phyloP scores from a whole-genome alignment of 2,888 invertebrate species.

The Ptychoptera contaminata region DNA sequence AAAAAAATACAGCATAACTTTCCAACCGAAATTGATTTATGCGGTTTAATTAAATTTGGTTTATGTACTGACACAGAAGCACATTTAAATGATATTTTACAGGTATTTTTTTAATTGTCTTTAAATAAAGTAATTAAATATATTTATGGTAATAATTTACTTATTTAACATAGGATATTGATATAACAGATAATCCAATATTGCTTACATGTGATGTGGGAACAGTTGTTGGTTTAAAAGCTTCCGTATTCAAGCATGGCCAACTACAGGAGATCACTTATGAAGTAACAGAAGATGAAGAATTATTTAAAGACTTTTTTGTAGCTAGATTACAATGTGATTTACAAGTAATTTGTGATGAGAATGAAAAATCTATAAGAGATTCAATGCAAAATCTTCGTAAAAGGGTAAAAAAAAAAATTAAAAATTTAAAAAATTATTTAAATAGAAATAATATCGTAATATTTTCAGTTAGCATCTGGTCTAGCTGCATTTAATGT shows the following conservation, averaged over 20 bases:
- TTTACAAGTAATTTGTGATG: constrained; percentile 46
- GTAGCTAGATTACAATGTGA: constrained; percentile 52
- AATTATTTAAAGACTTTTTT: constrained; percentile 51
- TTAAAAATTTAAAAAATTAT: constrained; percentile 1
- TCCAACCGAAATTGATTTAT: constrained; percentile 62
- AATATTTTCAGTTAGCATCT: constrained; percentile 39
- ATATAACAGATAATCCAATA: constrained; percentile 66
- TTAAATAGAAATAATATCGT: not conserved
- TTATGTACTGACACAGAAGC: constrained; percentile 42
- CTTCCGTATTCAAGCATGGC: constrained; percentile 54
- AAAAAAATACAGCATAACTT: constrained; percentile 42
- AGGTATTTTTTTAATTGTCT: constrained; percentile 21
- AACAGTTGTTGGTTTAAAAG: constrained; percentile 40
- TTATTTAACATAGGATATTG: constrained; percentile 39
- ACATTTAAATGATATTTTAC: constrained; percentile 43
- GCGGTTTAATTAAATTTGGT: constrained; percentile 54
- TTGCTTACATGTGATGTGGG: constrained; percentile 41
- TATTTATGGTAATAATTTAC: not conserved
- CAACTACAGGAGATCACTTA: constrained; percentile 49
- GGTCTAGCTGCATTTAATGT: constrained; percentile 59
- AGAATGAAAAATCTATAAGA: constrained; percentile 37
- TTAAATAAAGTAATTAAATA: too few species aligned
- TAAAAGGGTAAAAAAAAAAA: constrained; percentile 38
- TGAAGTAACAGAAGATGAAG: constrained; percentile 43
- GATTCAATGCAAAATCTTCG: constrained; percentile 45